Base-by-base conservation (phyloP, 2,888 invertebrate species). In the Caenorhabditis auriculariae region DNA sequence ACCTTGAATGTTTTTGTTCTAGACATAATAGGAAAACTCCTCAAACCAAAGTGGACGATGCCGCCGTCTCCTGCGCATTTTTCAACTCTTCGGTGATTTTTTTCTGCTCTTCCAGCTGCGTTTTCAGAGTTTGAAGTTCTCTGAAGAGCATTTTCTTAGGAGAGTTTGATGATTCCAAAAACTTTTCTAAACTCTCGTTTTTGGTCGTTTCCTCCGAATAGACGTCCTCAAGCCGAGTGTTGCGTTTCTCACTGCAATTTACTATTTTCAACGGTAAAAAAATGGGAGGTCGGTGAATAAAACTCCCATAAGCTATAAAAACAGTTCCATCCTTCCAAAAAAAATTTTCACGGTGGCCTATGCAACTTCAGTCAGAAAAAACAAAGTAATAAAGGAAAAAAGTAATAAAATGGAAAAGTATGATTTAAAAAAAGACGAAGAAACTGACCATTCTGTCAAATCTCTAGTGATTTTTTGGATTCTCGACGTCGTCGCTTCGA, bases 401-500 rank as follows among this genome's bases (percentile, higher is more conserved):
- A n/a, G n/a, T n/a, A n/a, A n/a, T n/a, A n/a, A n/a, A n/a, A n/a
- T n/a, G n/a, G n/a, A n/a, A n/a, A n/a, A n/a, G n/a, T n/a, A n/a
- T n/a, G n/a, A n/a, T n/a, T n/a, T n/a, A n/a, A n/a, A 44, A 19
- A 9, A 44, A 17, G 26, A 44, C n/a, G 19, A 12, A 6, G 7
- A 24, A n/a, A 9, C 24, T 44, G 5, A 41, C 41, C 17, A 38
- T 23, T 49, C 38, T 37, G 26, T 51, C 29, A 42, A 23, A 15
- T 59, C 53, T n/a, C 48, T 29, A 48, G 51, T 49, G 7, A 59
- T 23, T 35, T 55, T 56, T 0, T 59, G 53, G 44, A 60, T 52
- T 47, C 44, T 45, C n/a, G 63, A 64, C 1, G 59, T 59, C 1
- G 59, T 58, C 9, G 59, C 59, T 9, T 53, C 63, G 27, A 60